Base-by-base conservation (phyloP, 2,888 invertebrate genomes). In the Meta bourneti region DNA sequence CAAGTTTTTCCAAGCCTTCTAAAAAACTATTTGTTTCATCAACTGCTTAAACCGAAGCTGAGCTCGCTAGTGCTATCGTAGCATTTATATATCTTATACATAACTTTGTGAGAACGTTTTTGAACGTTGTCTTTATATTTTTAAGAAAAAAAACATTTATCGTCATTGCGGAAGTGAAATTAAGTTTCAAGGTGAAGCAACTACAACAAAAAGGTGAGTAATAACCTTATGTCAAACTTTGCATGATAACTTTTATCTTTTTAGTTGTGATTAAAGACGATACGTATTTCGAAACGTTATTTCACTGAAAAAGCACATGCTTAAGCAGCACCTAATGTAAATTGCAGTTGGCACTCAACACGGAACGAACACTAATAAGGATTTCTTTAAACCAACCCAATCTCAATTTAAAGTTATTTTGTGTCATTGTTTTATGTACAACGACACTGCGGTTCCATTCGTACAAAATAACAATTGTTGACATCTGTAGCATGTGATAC, bases 171-270 rank as follows among this genome's bases (percentile, higher is more conserved):
- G 92, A 92, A 84, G 84, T 85, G 85, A 54, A 54, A 51, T 75
- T 72, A 79, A 54, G 52, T 89, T 74, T 89, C 92, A 92, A 92
- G 77, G 92, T 92, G 92, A 92, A 92, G 92, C 92, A 92, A 77
- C 61, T 89, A 92, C 92, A 92, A 85, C 89, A 92, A 81, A 92
- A 92, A 92, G 92, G 92, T 92, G 20, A 92, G 88, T 72, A 52
- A 9, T 52, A 19, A 34, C 34, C 4, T 34, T 20, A 0, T 61
- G 7, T 61, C 11, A 61, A 5, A 16, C 16, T 61, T 61, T 13
- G 9, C 61, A 61, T 13, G 16, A 16, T 61, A 61, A 11, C 16
- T 61, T 0, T 4, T 61, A 6, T 61, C 61, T 54, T 54, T 54
- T 54, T 11, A 54, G n/a, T n/a, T n/a, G n/a, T n/a, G n/a, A n/a